Evolutionary conservation across 1,140 invertebrate species (phyloP), one percentile per base, ranked within the genome.

Genomic region (Oscheius sp.): DNA sequence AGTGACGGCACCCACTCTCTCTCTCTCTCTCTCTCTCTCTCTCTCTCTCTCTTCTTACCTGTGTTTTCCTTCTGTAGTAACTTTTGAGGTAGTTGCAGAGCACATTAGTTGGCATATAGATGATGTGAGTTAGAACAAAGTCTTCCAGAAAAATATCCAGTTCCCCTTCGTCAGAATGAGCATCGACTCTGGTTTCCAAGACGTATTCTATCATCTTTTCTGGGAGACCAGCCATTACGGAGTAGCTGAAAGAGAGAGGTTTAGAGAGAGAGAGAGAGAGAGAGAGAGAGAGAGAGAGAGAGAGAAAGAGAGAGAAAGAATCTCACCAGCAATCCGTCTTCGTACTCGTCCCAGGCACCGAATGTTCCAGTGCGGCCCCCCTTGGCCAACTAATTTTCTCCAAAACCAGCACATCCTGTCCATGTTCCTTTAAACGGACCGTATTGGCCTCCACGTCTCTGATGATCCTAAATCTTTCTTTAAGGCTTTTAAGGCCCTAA

Each of bases 131-230:
- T 18, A 93, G 85, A 46, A 93, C 86, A 84, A 93, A 93, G 85
- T 93, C 92, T 82, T 93, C 91, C 45, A 93, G 86, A 80, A 92
- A 91, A 63, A 89, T 89, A 86, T 92, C 91, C 85, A 85, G 55
- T 82, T 61, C 65, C 36, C 45, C 76, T 46, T 85, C 85, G 45
- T 80, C 77, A 28, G 65, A 58, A 26, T 74, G 73, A 18, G 79
- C 72, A 52, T 82, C 80, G 72, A 92, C 87, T 76, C 91, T 86
- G 26, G 91, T 93, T 84, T 94, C 92, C 65, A 93, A 85, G 23
- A 93, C 86, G 85, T 93, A 91, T 85, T 93, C 92, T 73, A 93
- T 85, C 89, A 93, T 93, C 85, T 93, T 93, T 80, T 91, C 90
- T 28, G 92, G 90, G 46, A 91, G 91, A 36, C 92, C 92, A 68